These are phyloP conservation scores for Coenonympha arcania DNA, from an alignment of 2,888 invertebrate species.

Conservation along the genomic window DNA sequence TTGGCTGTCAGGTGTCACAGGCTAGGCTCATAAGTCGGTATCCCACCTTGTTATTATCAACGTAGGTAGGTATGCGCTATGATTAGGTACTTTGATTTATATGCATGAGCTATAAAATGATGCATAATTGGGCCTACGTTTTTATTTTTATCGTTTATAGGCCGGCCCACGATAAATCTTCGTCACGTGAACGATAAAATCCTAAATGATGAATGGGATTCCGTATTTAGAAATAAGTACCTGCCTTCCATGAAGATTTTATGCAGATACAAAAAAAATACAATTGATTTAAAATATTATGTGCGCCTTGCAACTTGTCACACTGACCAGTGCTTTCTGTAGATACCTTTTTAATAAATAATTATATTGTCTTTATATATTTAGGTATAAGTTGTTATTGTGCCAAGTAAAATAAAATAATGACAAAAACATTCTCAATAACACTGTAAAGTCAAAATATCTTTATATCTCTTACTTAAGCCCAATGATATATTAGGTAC, in stretches of 20 bases:
- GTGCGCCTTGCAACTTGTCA: too few species aligned
- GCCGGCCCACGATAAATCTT: conserved; percentile 50
- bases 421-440: too few species aligned
- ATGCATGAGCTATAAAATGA: conserved; percentile 63
- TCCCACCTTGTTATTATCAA: conserved; percentile 50
- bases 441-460: too few species aligned
- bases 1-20: conserved; percentile 31
- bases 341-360: too few species aligned
- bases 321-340: too few species aligned
- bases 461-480: too few species aligned
- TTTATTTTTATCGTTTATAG: conserved; percentile 52
- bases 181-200: conserved; percentile 40
- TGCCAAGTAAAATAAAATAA: too few species aligned
- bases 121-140: conserved; percentile 53
- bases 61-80: conserved; percentile 31
- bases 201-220: conserved; percentile 32
- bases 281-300: too few species aligned
- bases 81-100: conserved; percentile 65
- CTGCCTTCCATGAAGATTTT: conserved; percentile 26
- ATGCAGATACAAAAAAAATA: conserved; percentile 27
- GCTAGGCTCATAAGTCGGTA: conserved; percentile 29
- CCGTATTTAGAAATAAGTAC: conserved; percentile 26
- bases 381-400: too few species aligned
- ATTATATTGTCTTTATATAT: too few species aligned
- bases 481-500: too few species aligned